These are phyloP conservation scores for Alouatta palliata DNA, from an alignment of 2,113 vertebrate genomes.

Conservation along the genomic window DNA sequence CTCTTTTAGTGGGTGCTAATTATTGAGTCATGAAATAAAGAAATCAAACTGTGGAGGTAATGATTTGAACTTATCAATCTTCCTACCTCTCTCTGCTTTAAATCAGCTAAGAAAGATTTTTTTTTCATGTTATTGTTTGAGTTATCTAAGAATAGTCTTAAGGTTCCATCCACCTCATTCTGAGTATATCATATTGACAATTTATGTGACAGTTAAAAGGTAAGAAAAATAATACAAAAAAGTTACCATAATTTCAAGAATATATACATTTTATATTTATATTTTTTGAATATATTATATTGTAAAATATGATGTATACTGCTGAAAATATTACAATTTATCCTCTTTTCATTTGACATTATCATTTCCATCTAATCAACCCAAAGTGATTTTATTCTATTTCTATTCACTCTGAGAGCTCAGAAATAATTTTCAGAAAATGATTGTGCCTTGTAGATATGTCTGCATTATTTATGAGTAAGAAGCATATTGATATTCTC, in stretches of 20 bases:
- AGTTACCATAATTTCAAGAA: not conserved
- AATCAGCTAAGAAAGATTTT: not conserved
- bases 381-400: not conserved
- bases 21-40: not conserved
- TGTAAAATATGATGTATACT: not conserved
- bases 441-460: not conserved
- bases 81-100: not conserved
- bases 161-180: not conserved
- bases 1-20: not conserved
- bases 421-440: slow-evolving; percentile 35
- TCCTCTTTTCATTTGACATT: not conserved
- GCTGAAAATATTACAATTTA: not conserved
- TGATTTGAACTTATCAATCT: not conserved
- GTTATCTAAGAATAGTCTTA: not conserved
- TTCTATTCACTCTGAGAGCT: not conserved
- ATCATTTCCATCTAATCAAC: not conserved
- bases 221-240: not conserved
- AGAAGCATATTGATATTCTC: not conserved
- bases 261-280: not conserved
- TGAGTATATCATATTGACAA: not conserved
- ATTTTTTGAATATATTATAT: not conserved
- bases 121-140: not conserved
- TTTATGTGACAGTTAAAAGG: not conserved
- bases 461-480: slow-evolving; percentile 20
- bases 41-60: not conserved